phyloP scores from a whole-genome alignment of 2,797 vertebrate species.

The Naso thynnoides region DNA sequence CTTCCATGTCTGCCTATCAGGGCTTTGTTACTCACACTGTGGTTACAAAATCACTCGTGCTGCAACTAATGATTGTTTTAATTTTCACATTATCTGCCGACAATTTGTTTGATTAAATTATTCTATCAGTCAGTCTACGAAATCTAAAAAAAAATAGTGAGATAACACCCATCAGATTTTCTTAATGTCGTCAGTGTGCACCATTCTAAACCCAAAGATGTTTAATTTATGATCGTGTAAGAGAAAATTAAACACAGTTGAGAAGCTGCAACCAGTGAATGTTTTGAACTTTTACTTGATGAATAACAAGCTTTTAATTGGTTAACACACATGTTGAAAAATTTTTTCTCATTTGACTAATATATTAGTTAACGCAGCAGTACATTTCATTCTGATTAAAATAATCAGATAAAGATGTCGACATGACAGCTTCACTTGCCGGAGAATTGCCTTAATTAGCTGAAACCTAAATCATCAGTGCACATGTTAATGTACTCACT shows the following conservation, averaged over 20 bases:
- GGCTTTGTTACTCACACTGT: background rate
- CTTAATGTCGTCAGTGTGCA: background rate
- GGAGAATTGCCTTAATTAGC: slow-evolving; percentile 55
- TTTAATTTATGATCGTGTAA: background rate
- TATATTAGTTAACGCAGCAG: background rate
- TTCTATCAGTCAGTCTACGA: background rate
- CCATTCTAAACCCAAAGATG: background rate
- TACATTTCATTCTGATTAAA: slow-evolving; percentile 19
- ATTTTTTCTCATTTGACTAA: background rate
- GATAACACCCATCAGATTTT: background rate
- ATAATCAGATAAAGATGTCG: slow-evolving; percentile 36
- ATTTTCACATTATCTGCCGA: background rate
- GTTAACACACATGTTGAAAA: background rate
- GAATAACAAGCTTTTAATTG: background rate
- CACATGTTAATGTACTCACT: slow-evolving; percentile 37
- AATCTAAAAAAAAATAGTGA: background rate
- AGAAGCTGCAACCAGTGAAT: background rate
- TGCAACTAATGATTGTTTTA: background rate
- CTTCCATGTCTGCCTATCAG: no score
- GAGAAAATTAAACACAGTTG: background rate
- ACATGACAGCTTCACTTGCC: slow-evolving; percentile 51
- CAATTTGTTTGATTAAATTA: background rate
- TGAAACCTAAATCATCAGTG: slow-evolving; percentile 42
- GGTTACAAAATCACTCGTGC: background rate
- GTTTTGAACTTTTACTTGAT: background rate